phyloP scores from a whole-genome alignment of 2,797 vertebrate genomes.

The Megalops cyprinoides region DNA sequence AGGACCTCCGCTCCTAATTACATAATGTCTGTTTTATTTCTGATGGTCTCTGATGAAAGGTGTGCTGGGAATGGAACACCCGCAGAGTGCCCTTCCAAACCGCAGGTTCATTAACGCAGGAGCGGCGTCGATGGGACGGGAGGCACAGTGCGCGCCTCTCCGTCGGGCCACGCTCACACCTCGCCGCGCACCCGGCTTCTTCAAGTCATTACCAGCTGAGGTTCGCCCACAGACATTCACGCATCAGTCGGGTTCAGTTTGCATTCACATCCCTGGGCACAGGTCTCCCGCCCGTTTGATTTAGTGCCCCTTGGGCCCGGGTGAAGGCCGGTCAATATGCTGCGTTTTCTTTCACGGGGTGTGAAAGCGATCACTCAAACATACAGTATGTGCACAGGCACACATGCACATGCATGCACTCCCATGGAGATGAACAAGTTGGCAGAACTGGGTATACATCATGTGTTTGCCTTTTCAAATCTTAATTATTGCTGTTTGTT shows the following conservation, averaged over 20 bases:
- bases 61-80: constrained; percentile 34
- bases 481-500: background rate
- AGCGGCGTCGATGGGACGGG: background rate
- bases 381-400: constrained; percentile 56
- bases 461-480: no score
- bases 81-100: background rate
- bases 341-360: constrained; percentile 64
- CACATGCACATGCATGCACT: constrained; percentile 65
- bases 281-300: constrained; percentile 48
- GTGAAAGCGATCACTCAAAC: constrained; percentile 70
- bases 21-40: constrained; percentile 67
- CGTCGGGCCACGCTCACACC: background rate
- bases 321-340: constrained; percentile 80
- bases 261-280: background rate
- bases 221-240: background rate
- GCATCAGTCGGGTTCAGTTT: background rate
- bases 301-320: constrained; percentile 64
- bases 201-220: background rate
- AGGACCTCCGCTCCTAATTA: constrained; percentile 68
- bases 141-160: background rate
- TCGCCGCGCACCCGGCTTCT: background rate
- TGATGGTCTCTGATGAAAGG: constrained; percentile 58
- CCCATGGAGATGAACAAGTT: constrained; percentile 42
- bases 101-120: constrained; percentile 7
- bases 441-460: constrained; percentile 30